These are phyloP conservation scores for Drosophila acutilabella DNA, from an alignment of 2,888 invertebrate genomes.

Conservation along the genomic window DNA sequence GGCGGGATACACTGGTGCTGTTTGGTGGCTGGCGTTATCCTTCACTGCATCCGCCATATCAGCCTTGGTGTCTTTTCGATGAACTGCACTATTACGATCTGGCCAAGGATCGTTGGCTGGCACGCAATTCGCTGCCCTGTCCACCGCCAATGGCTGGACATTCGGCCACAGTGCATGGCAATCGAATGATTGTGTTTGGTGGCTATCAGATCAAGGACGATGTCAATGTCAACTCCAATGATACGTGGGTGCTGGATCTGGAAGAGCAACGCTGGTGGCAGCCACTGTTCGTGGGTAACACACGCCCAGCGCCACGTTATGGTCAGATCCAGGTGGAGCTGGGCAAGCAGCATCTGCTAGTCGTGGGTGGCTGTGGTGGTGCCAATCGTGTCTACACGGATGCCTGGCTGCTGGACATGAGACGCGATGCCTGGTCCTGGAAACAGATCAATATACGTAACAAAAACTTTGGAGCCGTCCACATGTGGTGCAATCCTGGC, in stretches of 20 bases:
- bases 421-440: slow-evolving; percentile 90
- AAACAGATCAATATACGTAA: slow-evolving; percentile 91
- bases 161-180: slow-evolving; percentile 93
- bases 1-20: slow-evolving; percentile 92
- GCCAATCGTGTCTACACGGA: slow-evolving; percentile 94
- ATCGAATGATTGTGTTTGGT: slow-evolving; percentile 94
- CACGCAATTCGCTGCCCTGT: slow-evolving; percentile 69
- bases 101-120: slow-evolving; percentile 91
- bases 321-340: slow-evolving; percentile 96
- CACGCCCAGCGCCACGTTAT: slow-evolving; percentile 93
- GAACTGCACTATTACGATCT: slow-evolving; percentile 96
- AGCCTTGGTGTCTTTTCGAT: slow-evolving; percentile 94
- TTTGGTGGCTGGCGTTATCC: slow-evolving; percentile 99
- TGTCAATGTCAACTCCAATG: slow-evolving; percentile 89
- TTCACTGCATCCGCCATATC: slow-evolving; percentile 92
- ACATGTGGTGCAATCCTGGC: slow-evolving; percentile 97
- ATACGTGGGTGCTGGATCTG: slow-evolving; percentile 95
- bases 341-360: slow-evolving; percentile 91
- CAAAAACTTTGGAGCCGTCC: slow-evolving; percentile 92
- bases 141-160: slow-evolving; percentile 92
- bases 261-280: slow-evolving; percentile 91
- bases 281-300: slow-evolving; percentile 87
- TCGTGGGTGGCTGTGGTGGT: slow-evolving; percentile 95
- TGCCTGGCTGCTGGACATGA: slow-evolving; percentile 94
- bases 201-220: slow-evolving; percentile 87